Evolutionary conservation across 2,797 vertebrate species (phyloP), one percentile per base, ranked within the genome.

Genomic region (Taenioides sp.): DNA sequence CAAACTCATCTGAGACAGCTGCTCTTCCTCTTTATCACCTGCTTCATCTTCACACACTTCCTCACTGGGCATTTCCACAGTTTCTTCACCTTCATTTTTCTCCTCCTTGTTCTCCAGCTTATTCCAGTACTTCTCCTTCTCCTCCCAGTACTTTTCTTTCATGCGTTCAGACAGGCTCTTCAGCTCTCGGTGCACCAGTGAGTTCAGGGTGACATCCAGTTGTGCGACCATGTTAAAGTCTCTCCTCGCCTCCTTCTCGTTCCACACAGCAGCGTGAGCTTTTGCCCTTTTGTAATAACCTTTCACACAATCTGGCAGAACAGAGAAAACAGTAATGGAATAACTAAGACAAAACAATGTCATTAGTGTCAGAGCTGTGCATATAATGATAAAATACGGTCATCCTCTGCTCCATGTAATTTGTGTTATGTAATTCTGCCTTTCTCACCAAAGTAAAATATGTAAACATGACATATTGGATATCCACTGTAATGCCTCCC

Each of bases 271-370:
- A 0, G 96, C 94, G 0, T 98, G 96, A 1, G 98, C 97, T 83
- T 98, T 98, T 58, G 95, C 98, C 40, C 97, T 91, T 92, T 98
- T 99, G 89, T 98, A 99, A 81, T 96, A 97, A 10, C 95, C 97
- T 81, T 99, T 99, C 84, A 98, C 92, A 0, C 98, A 98, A 91
- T 98, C 98, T 99, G 89, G 0, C 22, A 70, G 49, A 64, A 0
- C 40, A 59, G 43, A 54, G 68, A 1, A 67, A n/a, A 49, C n/a
- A 20, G 40, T 23, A 59, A 6, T 62, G 2, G 12, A 14, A 74
- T 22, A 50, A n/a, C 1, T 20, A 69, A 12, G 64, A 65, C 22
- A 9, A 69, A 28, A 69, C 67, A 71, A 2, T 7, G 37, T 47
- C 63, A 65, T 80, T 70, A 54, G 67, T 75, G 68, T 77, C 63